Percentiles rank a stretch among this genome's conserved stretches.
These are phyloP conservation scores for Penaeus monodon DNA, from an alignment of 2,888 invertebrate genomes.

Conservation along the genomic window DNA sequence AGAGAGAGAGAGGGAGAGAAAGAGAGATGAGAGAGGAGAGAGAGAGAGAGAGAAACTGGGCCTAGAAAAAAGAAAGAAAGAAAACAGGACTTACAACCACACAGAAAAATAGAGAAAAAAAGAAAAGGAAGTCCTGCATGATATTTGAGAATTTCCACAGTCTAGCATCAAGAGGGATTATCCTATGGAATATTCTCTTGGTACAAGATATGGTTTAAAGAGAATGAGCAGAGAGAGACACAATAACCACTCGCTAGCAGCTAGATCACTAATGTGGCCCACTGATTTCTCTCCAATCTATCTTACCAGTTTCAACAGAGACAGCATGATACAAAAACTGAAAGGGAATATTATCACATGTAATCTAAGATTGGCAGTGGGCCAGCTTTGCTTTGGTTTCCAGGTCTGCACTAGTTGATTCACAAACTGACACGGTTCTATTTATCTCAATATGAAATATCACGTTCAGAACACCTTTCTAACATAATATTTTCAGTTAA, in stretches of 20 bases:
- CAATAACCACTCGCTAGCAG: neutral
- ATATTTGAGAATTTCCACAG: constrained; percentile 5
- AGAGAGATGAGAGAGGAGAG: too few relatives aligned
- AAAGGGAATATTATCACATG: constrained; percentile 18
- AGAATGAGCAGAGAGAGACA: constrained; percentile 9
- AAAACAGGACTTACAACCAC: too few relatives aligned
- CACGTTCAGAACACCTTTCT: neutral
- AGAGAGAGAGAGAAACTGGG: too few relatives aligned
- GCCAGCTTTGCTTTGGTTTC: constrained; percentile 4
- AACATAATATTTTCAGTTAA: constrained; percentile 9
- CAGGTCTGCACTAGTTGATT: neutral
- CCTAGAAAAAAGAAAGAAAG: too few relatives aligned
- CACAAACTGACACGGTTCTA: too few relatives aligned
- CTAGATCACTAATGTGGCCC: neutral
- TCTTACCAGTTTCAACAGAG: constrained; percentile 14
- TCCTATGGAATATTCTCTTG: neutral
- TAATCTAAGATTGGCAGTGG: constrained; percentile 23
- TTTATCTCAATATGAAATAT: too few relatives aligned
- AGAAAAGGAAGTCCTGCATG: neutral
- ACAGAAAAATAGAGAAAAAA: too few relatives aligned
- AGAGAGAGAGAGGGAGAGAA: too few relatives aligned
- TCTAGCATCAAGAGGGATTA: constrained; percentile 13
- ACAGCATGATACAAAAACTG: constrained; percentile 20
- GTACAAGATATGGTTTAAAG: neutral
- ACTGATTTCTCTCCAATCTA: constrained; percentile 1